Conservation (phyloP, 1,140 invertebrate species). For the Tetranychus cinnabarinus region DNA sequence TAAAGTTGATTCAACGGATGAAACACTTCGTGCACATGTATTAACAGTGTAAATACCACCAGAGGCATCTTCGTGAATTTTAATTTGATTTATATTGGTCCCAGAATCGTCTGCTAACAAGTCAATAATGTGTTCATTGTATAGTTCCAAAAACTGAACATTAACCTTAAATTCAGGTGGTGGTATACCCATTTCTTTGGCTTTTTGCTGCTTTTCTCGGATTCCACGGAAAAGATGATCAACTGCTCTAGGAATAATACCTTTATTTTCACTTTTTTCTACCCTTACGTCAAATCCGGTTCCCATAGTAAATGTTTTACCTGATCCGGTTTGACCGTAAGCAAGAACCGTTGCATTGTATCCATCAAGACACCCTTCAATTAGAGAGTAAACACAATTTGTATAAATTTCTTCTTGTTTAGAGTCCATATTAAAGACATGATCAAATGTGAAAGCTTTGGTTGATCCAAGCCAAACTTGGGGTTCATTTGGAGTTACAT, state of each 20-base stretch:
- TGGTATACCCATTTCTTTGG: conserved; percentile 31
- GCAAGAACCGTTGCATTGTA: conserved; percentile 88
- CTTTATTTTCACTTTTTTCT: conserved; percentile 37
- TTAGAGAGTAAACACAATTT: conserved; percentile 54
- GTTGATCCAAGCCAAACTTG: conserved; percentile 79
- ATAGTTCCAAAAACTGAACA: conserved; percentile 41
- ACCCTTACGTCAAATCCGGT: conserved; percentile 63
- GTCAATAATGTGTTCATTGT: conserved; percentile 89
- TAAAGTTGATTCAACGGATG: conserved; percentile 49
- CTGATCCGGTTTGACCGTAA: conserved; percentile 89
- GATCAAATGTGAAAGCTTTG: conserved; percentile 89
- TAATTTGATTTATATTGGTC: conserved; percentile 28
- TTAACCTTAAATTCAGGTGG: conserved; percentile 54
- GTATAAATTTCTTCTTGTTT: conserved; percentile 52
- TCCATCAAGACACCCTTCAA: conserved; percentile 66
- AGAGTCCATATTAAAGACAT: conserved; percentile 56
- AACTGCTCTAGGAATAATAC: conserved; percentile 83
- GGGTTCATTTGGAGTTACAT: conserved; percentile 58
- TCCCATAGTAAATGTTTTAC: conserved; percentile 95
- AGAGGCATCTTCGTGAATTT: conserved; percentile 72
- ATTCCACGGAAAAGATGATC: conserved; percentile 68
- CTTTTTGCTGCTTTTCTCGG: conserved; percentile 31
- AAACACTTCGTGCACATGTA: conserved; percentile 50
- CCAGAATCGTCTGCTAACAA: conserved; percentile 34
- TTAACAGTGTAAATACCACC: conserved; percentile 75